These are phyloP conservation scores for Hypomesus transpacificus DNA, from an alignment of 2,113 vertebrate species.

Conservation along the genomic window DNA sequence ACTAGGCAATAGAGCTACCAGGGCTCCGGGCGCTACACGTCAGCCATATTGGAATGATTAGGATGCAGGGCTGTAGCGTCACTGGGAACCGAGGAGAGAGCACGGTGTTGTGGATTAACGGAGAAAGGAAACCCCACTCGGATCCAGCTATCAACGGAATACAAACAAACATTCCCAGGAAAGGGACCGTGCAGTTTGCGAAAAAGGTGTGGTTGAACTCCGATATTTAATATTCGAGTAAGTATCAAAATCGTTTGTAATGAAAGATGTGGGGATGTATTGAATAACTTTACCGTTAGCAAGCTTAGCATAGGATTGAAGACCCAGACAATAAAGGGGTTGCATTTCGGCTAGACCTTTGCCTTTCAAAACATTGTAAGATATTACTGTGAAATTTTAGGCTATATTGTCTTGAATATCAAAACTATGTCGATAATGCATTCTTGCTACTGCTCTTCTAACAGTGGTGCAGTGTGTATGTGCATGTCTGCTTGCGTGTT, in stretches of 20 bases:
- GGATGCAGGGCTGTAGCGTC: slow-evolving; percentile 37
- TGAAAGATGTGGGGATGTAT: neutral
- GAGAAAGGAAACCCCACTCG: slow-evolving; percentile 27
- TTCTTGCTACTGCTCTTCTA: neutral
- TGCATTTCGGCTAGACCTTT: neutral
- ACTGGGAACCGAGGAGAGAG: slow-evolving; percentile 31
- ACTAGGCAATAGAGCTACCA: neutral
- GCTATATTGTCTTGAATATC: no score
- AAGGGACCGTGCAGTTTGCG: neutral
- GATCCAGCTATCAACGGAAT: slow-evolving; percentile 11
- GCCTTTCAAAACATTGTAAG: neutral
- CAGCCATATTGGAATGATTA: slow-evolving; percentile 51
- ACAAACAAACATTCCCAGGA: neutral
- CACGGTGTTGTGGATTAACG: slow-evolving; percentile 20
- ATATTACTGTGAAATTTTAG: no score
- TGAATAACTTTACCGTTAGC: slow-evolving; percentile 7
- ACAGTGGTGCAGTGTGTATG: slow-evolving; percentile 1
- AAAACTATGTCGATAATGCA: no score
- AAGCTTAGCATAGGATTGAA: slow-evolving; percentile 5
- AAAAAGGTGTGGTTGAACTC: neutral
- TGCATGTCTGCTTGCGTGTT: neutral
- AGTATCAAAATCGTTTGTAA: neutral
- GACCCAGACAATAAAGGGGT: neutral
- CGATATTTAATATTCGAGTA: neutral
- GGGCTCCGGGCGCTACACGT: slow-evolving; percentile 24